Conservation (phyloP, 2,888 invertebrate species). For the Drosophila monieri region DNA sequence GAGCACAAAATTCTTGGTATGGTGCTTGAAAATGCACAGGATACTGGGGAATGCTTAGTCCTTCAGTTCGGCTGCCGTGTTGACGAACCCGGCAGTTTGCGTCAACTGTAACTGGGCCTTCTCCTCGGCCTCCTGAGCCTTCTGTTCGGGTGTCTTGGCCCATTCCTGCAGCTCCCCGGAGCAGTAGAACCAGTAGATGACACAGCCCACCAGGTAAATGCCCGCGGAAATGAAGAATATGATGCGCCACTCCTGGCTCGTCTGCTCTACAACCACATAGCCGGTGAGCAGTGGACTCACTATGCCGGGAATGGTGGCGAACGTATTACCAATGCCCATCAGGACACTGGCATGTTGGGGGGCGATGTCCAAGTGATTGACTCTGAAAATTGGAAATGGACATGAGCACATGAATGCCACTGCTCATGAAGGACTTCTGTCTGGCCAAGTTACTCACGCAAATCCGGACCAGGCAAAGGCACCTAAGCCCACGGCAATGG, state of each 20-base stretch:
- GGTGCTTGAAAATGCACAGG: slow-evolving; percentile 33
- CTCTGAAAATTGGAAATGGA: slow-evolving; percentile 85
- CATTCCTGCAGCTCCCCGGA: slow-evolving; percentile 93
- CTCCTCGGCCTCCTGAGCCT: slow-evolving; percentile 76
- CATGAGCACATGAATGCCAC: background rate
- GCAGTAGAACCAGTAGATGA: slow-evolving; percentile 92
- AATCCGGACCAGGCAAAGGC: slow-evolving; percentile 97
- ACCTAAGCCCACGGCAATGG: slow-evolving; percentile 94
- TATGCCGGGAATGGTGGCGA: slow-evolving; percentile 96
- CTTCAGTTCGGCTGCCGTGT: slow-evolving; percentile 82
- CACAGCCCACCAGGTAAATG: slow-evolving; percentile 92
- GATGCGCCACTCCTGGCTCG: slow-evolving; percentile 91
- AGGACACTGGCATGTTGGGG: slow-evolving; percentile 95
- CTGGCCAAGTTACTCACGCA: slow-evolving; percentile 85
- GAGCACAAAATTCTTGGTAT: slow-evolving; percentile 36
- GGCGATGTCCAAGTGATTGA: slow-evolving; percentile 94
- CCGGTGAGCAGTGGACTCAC: slow-evolving; percentile 94
- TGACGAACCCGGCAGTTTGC: slow-evolving; percentile 77
- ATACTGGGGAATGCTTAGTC: slow-evolving; percentile 64
- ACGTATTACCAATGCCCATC: slow-evolving; percentile 96
- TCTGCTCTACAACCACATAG: slow-evolving; percentile 89
- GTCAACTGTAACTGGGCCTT: slow-evolving; percentile 64
- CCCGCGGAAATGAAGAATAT: slow-evolving; percentile 94
- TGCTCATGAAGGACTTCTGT: background rate
- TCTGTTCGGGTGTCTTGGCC: slow-evolving; percentile 85